Evolutionary conservation across 2,888 invertebrate genomes (phyloP), one percentile per base, ranked within the genome.

Genomic region (Acanthosepion esculentum): DNA sequence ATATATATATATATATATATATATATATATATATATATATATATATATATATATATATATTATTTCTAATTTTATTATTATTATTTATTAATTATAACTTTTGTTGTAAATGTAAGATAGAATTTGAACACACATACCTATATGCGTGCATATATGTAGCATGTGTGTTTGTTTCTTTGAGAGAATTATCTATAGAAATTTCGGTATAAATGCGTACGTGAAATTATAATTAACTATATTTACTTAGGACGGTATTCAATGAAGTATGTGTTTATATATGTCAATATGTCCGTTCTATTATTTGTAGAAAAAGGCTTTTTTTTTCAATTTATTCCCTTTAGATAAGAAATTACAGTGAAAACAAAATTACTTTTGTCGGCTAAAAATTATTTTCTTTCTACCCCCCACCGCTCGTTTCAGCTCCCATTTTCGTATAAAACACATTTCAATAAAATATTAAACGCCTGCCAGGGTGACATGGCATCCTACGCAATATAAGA

Each of bases 381-480:
- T 78, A 78, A 78, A n/a, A 78, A n/a, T 15, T n/a, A n/a, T 78
- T 33, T 33, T 10, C 33, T 3, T 12, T 26, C n/a, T n/a, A 33
- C n/a, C 12, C 10, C n/a, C 78, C 78, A 7, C n/a, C n/a, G 6
- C 78, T 5, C n/a, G 0, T n/a, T 15, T n/a, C 15, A 10, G n/a
- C 18, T 78, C n/a, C 18, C 33, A 10, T 78, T 78, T 78, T 78
- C 78, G 78, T 78, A 78, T 78, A 78, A n/a, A 78, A 78, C n/a
- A n/a, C n/a, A 78, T n/a, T 78, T 78, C 78, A 78, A 78, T 78
- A 78, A 78, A n/a, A n/a, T 78, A 78, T 78, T 78, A 78, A 78
- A 78, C 78, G n/a, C 78, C 78, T n/a, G 78, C 78, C 78, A 78
- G 78, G n/a, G 78, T 78, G 78, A n/a, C 78, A 78, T 78, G 78